Conservation (phyloP, 2,797 vertebrate genomes). For the Aselliscus stoliczkanus region DNA sequence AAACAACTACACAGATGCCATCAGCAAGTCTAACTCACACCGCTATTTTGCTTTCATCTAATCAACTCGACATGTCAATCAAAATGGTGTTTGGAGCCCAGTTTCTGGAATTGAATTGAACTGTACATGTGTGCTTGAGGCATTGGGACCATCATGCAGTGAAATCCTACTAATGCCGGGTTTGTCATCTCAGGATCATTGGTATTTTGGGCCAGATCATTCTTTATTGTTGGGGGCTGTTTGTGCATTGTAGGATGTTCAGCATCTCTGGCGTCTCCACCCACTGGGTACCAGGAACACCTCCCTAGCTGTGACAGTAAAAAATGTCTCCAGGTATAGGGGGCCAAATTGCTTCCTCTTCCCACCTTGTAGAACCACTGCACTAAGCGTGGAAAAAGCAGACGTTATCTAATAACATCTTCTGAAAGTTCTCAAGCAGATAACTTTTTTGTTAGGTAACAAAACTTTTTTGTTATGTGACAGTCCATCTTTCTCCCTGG, state of each 20-base stretch:
- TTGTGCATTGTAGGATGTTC: not conserved
- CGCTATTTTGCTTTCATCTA: not conserved
- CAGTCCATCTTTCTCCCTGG: not conserved
- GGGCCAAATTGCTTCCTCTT: not conserved
- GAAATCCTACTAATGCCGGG: not conserved
- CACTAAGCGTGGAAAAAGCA: not conserved
- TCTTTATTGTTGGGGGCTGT: not conserved
- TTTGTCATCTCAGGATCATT: not conserved
- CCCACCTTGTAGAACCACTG: not conserved
- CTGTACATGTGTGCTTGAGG: not conserved
- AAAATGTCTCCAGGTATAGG: not conserved
- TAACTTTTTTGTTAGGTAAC: not conserved
- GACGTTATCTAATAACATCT: not conserved
- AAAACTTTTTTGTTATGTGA: not conserved
- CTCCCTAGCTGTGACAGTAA: not conserved
- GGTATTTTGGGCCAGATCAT: not conserved
- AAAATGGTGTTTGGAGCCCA: not conserved
- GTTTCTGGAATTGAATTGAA: not conserved
- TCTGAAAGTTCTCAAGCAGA: not conserved
- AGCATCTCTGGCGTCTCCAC: not conserved
- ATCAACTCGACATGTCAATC: not conserved
- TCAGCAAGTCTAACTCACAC: not conserved
- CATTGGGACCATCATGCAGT: not conserved
- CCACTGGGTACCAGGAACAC: not conserved
- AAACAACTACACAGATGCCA: not conserved